Percentiles rank a stretch among this genome's conserved stretches.
Conservation (phyloP, 2,888 invertebrate species). For the Aphidius colemani region DNA sequence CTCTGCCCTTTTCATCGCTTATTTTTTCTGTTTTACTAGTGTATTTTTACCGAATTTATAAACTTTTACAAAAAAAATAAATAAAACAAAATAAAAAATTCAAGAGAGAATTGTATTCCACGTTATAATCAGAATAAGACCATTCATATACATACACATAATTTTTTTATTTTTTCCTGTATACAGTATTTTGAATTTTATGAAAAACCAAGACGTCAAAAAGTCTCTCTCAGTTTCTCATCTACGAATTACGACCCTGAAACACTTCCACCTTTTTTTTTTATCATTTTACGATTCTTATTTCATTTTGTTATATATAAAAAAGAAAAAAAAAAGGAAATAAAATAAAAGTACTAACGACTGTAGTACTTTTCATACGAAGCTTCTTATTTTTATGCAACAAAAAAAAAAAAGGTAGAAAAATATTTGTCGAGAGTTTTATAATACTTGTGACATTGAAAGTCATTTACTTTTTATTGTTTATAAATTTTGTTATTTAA, state of each 20-base stretch:
- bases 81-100: constrained; percentile 8
- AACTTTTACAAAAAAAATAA: constrained; percentile 19
- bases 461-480: constrained; percentile 30
- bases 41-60: constrained; percentile 29
- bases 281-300: too few relatives aligned
- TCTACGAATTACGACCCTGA: too few relatives aligned
- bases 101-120: constrained; percentile 35
- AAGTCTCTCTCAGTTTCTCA: constrained; percentile 5
- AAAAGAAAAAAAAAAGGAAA: not conserved
- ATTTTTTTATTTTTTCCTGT: constrained; percentile 4
- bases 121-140: constrained; percentile 34
- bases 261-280: not conserved
- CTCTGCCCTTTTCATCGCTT: constrained; percentile 19
- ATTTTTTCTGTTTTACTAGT: constrained; percentile 17
- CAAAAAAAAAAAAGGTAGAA: not conserved
- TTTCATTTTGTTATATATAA: not conserved
- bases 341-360: not conserved
- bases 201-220: constrained; percentile 19
- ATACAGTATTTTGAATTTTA: constrained; percentile 3
- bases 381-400: not conserved
- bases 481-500: constrained; percentile 1
- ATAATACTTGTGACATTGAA: constrained; percentile 30
- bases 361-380: not conserved
- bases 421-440: constrained; percentile 12
- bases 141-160: constrained; percentile 14